These are phyloP conservation scores for Rotaria socialis DNA, from an alignment of 2,888 invertebrate genomes.

Conservation along the genomic window DNA sequence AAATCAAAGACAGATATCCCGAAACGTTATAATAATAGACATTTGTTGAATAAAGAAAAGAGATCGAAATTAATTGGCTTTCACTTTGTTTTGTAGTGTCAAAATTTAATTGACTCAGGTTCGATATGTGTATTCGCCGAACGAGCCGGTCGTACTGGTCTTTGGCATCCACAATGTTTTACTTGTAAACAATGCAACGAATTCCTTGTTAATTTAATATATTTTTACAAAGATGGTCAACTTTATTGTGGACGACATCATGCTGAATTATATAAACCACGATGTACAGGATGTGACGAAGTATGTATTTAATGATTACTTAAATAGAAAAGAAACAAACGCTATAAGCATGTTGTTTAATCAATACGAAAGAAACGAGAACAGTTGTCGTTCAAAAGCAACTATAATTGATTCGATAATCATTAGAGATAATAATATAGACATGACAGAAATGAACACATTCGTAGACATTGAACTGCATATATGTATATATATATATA, in stretches of 20 bases:
- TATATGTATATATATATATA: background rate
- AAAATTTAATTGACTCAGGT: conserved; percentile 75
- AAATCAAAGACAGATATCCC: background rate
- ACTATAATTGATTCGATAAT: conserved; percentile 6
- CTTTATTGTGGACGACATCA: conserved; percentile 94
- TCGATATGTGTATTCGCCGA: conserved; percentile 87
- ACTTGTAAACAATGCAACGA: conserved; percentile 83
- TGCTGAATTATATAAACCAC: conserved; percentile 88
- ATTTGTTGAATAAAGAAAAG: too few relatives aligned
- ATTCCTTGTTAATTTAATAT: conserved; percentile 90
- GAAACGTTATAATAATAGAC: background rate
- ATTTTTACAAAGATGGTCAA: conserved; percentile 79
- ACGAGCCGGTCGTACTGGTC: conserved; percentile 72
- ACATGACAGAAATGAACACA: background rate
- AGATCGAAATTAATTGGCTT: too few relatives aligned
- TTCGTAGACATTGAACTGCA: background rate
- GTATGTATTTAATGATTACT: background rate
- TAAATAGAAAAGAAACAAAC: background rate
- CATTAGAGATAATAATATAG: conserved; percentile 6
- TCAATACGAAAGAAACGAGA: background rate
- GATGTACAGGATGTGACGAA: conserved; percentile 96
- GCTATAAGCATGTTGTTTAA: background rate
- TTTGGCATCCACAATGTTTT: conserved; percentile 94
- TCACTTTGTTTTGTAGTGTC: conserved; percentile 63
- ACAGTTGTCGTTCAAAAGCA: background rate